Evolutionary conservation across 2,888 invertebrate species (phyloP), one percentile per base, ranked within the genome.

Genomic region (Apotomis capreana): DNA sequence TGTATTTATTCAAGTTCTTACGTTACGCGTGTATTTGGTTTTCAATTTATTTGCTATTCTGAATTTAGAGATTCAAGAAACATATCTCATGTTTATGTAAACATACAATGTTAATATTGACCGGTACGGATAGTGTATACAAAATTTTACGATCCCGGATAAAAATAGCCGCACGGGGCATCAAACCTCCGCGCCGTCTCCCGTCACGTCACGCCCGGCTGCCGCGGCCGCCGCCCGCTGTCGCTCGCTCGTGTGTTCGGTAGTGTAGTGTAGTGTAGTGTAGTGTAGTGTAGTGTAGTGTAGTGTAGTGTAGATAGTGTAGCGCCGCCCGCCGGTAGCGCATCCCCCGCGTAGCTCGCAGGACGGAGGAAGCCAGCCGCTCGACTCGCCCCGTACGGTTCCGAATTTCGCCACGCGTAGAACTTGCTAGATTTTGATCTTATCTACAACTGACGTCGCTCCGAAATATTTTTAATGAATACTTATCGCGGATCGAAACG

Each of bases 281-380:
- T 15, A 15, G 15, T 15, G 15, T 15, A 15, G 15, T 15, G 15
- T 15, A 15, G 15, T 15, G 15, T 15, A 15, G 15, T 15, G 15
- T 15, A 15, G 15, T 15, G 15, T 15, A 15, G 15, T 15, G 15
- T 15, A 15, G 15, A 10, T 40, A 52, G 13, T 44, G 15, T n/a
- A 2, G 26, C 26, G 26, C 26, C 26, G 26, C 26, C 26, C 26
- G 26, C 26, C 26, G 26, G 26, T 26, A 26, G 26, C 26, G 54
- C 13, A 55, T 55, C 54, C 46, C 46, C 68, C 61, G 70, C 58
- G 62, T 65, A 65, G 55, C 55, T 26, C 64, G 65, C 55, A 44
- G 54, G 59, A 57, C 79, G 80, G 79, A 78, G 80, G 80, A 78
- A 80, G 79, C 78, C 79, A 69, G 76, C 67, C 64, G 68, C 62